Conservation (phyloP, 2,888 invertebrate species). For the Drosophila lacicola region DNA sequence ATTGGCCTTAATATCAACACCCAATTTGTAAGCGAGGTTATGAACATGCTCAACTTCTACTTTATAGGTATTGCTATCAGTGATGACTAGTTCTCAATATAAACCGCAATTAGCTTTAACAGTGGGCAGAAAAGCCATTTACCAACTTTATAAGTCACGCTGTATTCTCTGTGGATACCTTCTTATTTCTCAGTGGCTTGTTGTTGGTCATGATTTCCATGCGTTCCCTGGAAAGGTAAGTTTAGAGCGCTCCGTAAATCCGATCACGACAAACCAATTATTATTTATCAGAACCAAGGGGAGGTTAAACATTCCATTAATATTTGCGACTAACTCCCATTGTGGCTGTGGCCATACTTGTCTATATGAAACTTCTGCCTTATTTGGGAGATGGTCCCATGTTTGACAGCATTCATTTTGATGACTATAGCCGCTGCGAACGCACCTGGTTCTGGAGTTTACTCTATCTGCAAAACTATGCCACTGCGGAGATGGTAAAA, state of each 20-base stretch:
- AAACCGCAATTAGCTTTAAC: neutral
- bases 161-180: constrained; percentile 87
- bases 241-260: neutral
- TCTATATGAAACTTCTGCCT: constrained; percentile 85
- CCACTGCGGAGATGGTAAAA: constrained; percentile 74
- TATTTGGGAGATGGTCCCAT: constrained; percentile 86
- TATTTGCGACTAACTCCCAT: constrained; percentile 86
- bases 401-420: constrained; percentile 81
- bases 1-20: constrained; percentile 7
- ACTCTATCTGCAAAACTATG: constrained; percentile 85
- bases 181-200: constrained; percentile 87
- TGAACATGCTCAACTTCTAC: constrained; percentile 50
- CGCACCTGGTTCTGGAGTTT: constrained; percentile 85
- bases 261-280: neutral
- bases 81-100: neutral
- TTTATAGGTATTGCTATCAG: constrained; percentile 23
- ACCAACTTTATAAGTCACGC: constrained; percentile 81
- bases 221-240: constrained; percentile 71
- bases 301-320: constrained; percentile 75
- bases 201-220: constrained; percentile 70
- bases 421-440: constrained; percentile 78
- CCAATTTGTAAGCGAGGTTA: constrained; percentile 30
- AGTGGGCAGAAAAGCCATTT: constrained; percentile 71
- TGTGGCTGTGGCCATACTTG: constrained; percentile 85
- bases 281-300: constrained; percentile 48